These are phyloP conservation scores for Campopleginae sp. DNA, from an alignment of 2,888 invertebrate species.

Conservation along the genomic window DNA sequence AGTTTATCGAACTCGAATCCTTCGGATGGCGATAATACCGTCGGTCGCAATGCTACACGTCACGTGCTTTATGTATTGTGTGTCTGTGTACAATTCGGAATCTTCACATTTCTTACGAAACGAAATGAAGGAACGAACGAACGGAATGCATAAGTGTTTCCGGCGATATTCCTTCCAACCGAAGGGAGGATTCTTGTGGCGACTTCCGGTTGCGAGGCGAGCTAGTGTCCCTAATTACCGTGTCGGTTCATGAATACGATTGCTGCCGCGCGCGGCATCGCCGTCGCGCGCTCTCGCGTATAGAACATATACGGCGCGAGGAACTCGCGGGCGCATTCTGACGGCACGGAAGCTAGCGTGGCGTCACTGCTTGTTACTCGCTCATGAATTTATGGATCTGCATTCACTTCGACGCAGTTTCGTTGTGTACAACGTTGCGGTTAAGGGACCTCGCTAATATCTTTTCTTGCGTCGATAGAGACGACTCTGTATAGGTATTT, in stretches of 20 bases:
- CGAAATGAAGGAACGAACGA: slow-evolving; percentile 74
- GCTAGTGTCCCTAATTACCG: slow-evolving; percentile 84
- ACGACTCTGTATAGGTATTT: neutral
- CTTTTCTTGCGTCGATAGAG: slow-evolving; percentile 40
- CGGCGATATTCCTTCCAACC: slow-evolving; percentile 79
- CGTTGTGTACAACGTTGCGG: slow-evolving; percentile 64
- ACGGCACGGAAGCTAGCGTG: slow-evolving; percentile 84
- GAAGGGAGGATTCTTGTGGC: slow-evolving; percentile 82
- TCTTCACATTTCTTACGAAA: slow-evolving; percentile 76
- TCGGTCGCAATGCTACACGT: slow-evolving; percentile 11
- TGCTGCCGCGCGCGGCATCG: slow-evolving; percentile 74
- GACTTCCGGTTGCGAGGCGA: slow-evolving; percentile 83
- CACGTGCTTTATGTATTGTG: neutral
- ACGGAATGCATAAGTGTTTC: slow-evolving; percentile 84
- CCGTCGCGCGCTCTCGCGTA: slow-evolving; percentile 47
- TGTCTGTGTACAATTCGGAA: slow-evolving; percentile 71
- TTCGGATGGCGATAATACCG: slow-evolving; percentile 53
- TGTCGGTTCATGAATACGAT: slow-evolving; percentile 84
- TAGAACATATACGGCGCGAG: slow-evolving; percentile 17
- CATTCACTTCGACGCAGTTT: slow-evolving; percentile 81
- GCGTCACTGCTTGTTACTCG: slow-evolving; percentile 83
- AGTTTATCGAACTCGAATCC: slow-evolving; percentile 24
- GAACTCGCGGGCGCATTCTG: slow-evolving; percentile 53
- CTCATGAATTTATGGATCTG: slow-evolving; percentile 84
- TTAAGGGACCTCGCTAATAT: slow-evolving; percentile 46